phyloP scores from a whole-genome alignment of 1,140 invertebrate species.

The Lordiphosa mommai region DNA sequence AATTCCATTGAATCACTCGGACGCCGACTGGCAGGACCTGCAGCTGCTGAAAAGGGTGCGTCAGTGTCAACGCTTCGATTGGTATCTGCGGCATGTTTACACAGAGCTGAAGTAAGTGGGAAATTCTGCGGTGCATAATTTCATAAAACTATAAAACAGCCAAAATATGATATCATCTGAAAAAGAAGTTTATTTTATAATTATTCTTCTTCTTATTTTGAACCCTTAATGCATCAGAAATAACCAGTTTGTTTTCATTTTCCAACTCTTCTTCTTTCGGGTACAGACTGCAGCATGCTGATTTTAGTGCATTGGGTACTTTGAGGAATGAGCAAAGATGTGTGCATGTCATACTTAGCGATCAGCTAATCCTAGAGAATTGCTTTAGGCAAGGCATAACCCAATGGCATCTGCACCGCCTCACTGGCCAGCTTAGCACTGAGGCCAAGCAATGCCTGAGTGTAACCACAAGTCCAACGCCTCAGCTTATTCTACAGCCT shows the following conservation, averaged over 20 bases:
- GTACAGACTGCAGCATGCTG: conserved; percentile 40
- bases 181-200: no score
- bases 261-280: background rate
- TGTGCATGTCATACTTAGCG: conserved; percentile 22
- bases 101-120: conserved; percentile 64
- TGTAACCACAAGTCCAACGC: background rate
- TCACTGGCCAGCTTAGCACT: conserved; percentile 37
- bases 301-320: conserved; percentile 47
- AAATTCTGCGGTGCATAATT: conserved; percentile 2
- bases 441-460: conserved; percentile 22
- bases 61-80: conserved; percentile 92
- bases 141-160: background rate
- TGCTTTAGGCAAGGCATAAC: conserved; percentile 48
- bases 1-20: conserved; percentile 46
- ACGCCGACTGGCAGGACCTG: conserved; percentile 6
- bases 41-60: conserved; percentile 85
- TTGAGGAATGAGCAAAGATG: conserved; percentile 53
- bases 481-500: conserved; percentile 7
- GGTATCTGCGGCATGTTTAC: conserved; percentile 95
- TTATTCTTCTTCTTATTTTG: no score
- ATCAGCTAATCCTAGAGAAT: conserved; percentile 27
- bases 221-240: no score
- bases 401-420: conserved; percentile 49
- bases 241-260: no score
- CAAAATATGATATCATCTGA: no score